Evolutionary conservation across 2,888 invertebrate genomes (phyloP), one percentile per base, ranked within the genome.

Genomic region (Himalopsyche anomala): DNA sequence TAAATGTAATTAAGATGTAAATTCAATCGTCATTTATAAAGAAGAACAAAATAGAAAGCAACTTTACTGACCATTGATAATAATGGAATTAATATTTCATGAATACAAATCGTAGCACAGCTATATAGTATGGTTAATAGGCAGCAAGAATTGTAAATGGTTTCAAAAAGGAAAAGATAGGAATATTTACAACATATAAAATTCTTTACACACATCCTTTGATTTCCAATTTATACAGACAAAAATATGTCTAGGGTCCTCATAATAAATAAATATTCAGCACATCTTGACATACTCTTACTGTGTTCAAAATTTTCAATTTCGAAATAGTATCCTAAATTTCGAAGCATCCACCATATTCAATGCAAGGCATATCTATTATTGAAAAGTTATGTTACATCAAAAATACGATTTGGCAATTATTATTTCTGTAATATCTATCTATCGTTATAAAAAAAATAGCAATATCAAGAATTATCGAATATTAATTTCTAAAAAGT

Each of bases 61-160:
- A 15, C 51, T 51, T 51, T 12, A 51, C 19, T 11, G 62, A 62
- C 62, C 19, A 62, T n/a, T n/a, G n/a, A n/a, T n/a, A 8, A 56
- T 19, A 5, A n/a, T n/a, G 56, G 9, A n/a, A 56, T n/a, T n/a
- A 6, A n/a, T 56, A n/a, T 56, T 56, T n/a, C 19, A 4, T 56
- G n/a, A 56, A 56, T 56, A 5, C 28, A 28, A 28, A n/a, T 62
- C 19, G 19, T 19, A 19, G 19, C 19, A 62, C 28, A 15, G 62
- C 62, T 62, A 62, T n/a, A 19, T 15, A 15, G 56, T 56, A 56
- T 56, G n/a, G 17, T 56, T 5, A 79, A 79, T 80, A 80, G 80
- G 80, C 80, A 80, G 80, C 40, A 80, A 40, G 5, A n/a, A n/a
- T 80, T 80, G 80, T 80, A 80, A 80, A 80, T 40, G 19, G 38